phyloP scores from a whole-genome alignment of 1,140 invertebrate genomes.

The Zaprionus camerounensis region DNA sequence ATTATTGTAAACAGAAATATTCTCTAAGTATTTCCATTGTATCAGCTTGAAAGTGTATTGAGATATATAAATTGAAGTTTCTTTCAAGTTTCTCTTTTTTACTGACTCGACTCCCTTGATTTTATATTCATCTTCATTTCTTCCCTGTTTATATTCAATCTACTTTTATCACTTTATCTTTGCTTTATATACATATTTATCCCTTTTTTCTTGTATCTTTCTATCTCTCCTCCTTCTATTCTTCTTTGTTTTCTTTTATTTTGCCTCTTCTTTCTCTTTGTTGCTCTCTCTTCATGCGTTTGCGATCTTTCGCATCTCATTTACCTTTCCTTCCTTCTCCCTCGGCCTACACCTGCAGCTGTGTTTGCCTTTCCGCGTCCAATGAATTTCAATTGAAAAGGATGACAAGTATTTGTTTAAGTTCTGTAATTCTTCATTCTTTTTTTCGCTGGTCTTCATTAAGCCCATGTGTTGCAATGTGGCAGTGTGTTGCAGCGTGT shows the following conservation, averaged over 20 bases:
- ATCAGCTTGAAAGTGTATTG: no score
- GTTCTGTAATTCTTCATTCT: constrained; percentile 13
- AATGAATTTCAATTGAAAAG: constrained; percentile 3
- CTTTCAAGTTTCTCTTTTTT: no score
- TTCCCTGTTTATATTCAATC: no score
- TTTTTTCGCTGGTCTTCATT: constrained; percentile 13
- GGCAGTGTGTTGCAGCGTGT: constrained; percentile 24
- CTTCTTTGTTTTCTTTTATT: not conserved
- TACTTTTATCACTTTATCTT: no score
- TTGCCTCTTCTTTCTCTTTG: not conserved
- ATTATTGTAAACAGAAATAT: no score
- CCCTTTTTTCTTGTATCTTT: not conserved
- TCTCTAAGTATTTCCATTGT: not conserved
- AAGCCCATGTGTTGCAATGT: constrained; percentile 33
- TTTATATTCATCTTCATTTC: no score
- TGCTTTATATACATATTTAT: no score
- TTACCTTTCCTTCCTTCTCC: not conserved
- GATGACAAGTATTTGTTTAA: constrained; percentile 24
- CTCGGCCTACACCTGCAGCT: not conserved
- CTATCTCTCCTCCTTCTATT: no score
- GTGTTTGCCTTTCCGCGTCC: not conserved
- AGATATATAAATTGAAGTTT: no score
- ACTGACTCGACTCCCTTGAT: no score
- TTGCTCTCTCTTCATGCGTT: not conserved
- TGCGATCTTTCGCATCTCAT: not conserved